phyloP scores from a whole-genome alignment of 2,113 vertebrate species.

The Microcebus murinus region DNA sequence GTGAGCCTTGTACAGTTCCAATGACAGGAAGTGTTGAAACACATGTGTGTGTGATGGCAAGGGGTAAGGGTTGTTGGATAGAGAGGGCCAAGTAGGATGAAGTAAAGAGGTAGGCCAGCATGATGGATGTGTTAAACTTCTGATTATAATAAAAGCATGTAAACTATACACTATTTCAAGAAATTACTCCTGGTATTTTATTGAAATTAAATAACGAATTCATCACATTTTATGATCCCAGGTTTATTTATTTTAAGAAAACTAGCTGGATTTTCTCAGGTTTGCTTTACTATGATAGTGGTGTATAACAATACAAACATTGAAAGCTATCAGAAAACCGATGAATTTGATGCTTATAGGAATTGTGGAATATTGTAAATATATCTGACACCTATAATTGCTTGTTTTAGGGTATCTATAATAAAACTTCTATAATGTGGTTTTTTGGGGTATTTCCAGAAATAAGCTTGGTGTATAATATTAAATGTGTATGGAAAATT shows the following conservation, averaged over 20 bases:
- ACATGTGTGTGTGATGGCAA: not conserved
- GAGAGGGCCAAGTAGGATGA: not conserved
- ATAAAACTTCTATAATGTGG: not conserved
- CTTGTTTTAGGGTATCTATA: not conserved
- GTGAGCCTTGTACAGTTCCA: not conserved
- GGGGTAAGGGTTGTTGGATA: not conserved
- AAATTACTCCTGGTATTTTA: not conserved
- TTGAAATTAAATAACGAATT: not conserved
- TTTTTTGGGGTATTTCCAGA: not conserved
- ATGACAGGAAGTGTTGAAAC: not conserved
- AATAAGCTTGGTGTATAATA: not conserved
- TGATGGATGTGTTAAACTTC: not conserved
- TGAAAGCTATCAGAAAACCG: not conserved
- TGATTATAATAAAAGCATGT: not conserved
- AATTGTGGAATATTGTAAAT: not conserved
- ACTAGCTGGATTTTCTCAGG: not conserved
- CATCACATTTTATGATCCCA: not conserved
- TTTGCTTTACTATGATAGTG: not conserved
- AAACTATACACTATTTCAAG: not conserved
- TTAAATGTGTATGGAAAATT: not conserved
- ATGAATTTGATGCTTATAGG: not conserved
- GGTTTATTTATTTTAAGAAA: conserved; percentile 35
- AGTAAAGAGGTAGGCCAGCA: not conserved
- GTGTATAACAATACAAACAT: not conserved
- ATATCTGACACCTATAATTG: not conserved